phyloP scores from a whole-genome alignment of 2,888 invertebrate genomes.

The Phoenoteleia sp. region DNA sequence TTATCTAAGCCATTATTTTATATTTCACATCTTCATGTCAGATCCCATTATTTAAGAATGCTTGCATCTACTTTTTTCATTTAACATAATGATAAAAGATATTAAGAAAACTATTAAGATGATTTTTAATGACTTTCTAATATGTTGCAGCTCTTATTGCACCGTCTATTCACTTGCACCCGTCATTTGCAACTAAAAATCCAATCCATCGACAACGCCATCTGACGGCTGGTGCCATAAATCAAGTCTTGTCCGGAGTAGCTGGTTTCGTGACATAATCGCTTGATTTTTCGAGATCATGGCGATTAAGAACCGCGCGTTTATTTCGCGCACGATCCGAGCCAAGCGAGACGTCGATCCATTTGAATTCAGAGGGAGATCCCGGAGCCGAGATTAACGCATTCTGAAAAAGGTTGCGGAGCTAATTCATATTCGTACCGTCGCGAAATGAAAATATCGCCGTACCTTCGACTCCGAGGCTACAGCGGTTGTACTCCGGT shows the following conservation, averaged over 20 bases:
- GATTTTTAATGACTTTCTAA: too few species aligned
- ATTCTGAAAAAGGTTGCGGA: constrained; percentile 27
- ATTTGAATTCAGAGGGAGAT: constrained; percentile 50
- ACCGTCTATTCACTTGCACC: too few species aligned
- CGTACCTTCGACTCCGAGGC: background rate
- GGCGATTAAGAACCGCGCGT: constrained; percentile 49
- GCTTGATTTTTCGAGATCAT: constrained; percentile 48
- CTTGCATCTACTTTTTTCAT: too few species aligned
- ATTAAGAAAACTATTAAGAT: too few species aligned
- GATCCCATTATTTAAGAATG: too few species aligned
- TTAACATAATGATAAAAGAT: too few species aligned
- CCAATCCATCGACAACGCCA: too few species aligned
- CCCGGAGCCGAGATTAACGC: constrained; percentile 35
- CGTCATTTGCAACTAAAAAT: too few species aligned
- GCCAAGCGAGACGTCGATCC: constrained; percentile 43
- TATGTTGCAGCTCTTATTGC: too few species aligned
- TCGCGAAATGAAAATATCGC: constrained; percentile 5
- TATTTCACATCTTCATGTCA: too few species aligned
- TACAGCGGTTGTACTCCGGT: background rate
- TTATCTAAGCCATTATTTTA: too few species aligned
- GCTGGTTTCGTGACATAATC: constrained; percentile 53
- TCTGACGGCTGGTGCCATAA: constrained; percentile 36
- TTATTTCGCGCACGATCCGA: constrained; percentile 58
- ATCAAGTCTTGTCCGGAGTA: constrained; percentile 44
- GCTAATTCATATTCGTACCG: constrained; percentile 34